A percentile compares a stretch with the other conserved stretches of the same genome.
Conservation (phyloP, 2,888 invertebrate species). For the Sepioteuthis lessoniana region DNA sequence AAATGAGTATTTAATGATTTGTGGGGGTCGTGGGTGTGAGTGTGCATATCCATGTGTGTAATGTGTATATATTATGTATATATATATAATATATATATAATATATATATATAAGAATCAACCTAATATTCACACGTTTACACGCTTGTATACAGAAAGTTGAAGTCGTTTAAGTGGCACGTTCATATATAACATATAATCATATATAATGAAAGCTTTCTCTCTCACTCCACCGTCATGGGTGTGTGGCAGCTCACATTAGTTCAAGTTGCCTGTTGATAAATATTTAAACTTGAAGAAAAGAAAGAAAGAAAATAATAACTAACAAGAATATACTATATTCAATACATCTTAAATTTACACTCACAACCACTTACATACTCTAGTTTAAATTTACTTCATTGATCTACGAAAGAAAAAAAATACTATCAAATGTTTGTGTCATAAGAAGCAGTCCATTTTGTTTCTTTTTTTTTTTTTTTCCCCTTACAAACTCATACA, state of each 20-base stretch:
- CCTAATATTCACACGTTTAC: background rate
- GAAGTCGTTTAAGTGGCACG: background rate
- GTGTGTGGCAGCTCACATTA: background rate
- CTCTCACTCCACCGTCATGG: background rate
- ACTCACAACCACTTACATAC: background rate
- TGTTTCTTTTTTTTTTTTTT: too few species aligned
- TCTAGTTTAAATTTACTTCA: background rate
- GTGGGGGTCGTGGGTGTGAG: too few species aligned
- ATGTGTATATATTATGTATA: background rate
- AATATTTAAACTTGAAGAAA: background rate
- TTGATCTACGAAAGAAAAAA: background rate
- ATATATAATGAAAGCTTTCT: conserved; percentile 10
- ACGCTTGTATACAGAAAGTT: background rate
- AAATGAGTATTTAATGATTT: too few species aligned
- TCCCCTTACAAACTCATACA: too few species aligned
- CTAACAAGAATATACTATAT: background rate
- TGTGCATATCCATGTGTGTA: background rate
- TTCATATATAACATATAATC: background rate
- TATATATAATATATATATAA: too few species aligned
- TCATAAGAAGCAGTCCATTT: background rate
- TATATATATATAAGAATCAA: too few species aligned
- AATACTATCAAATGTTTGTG: background rate
- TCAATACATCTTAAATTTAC: background rate
- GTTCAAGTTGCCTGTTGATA: background rate
- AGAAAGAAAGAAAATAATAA: background rate